phyloP scores from a whole-genome alignment of 2,888 invertebrate species.

The Erebia aethiops region DNA sequence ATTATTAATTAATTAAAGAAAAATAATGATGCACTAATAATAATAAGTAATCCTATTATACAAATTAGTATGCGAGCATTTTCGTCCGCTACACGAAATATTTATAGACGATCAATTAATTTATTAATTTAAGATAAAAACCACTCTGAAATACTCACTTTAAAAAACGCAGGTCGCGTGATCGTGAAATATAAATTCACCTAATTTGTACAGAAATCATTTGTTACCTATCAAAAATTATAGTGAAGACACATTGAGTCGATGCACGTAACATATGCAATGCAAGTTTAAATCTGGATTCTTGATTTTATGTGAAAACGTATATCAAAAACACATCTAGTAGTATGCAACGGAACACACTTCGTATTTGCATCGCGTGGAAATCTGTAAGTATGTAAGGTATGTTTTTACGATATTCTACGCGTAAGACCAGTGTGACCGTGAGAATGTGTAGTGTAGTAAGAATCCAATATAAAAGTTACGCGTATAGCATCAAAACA shows the following conservation, averaged over 20 bases:
- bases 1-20: background rate
- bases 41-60: slow-evolving; percentile 17
- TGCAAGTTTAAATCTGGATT: too few relatives aligned
- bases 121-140: slow-evolving; percentile 14
- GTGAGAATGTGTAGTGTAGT: too few relatives aligned
- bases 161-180: slow-evolving; percentile 10
- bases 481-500: too few relatives aligned
- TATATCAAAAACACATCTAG: too few relatives aligned
- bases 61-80: slow-evolving; percentile 14
- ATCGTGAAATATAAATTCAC: slow-evolving; percentile 24
- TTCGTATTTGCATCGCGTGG: too few relatives aligned
- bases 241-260: slow-evolving; percentile 9
- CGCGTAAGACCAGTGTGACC: too few relatives aligned
- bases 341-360: too few relatives aligned
- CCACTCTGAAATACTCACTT: slow-evolving; percentile 12
- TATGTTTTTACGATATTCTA: too few relatives aligned
- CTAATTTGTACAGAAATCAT: slow-evolving; percentile 38
- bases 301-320: too few relatives aligned
- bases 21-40: background rate
- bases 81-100: slow-evolving; percentile 9
- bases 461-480: too few relatives aligned
- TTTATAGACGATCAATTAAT: slow-evolving; percentile 5
- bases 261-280: background rate
- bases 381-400: too few relatives aligned
- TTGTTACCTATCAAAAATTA: slow-evolving; percentile 27